Evolutionary conservation across 64 coral and sea anemone species (phyloP), one percentile per base, ranked within the genome.

Genomic region (Montipora capricornis): DNA sequence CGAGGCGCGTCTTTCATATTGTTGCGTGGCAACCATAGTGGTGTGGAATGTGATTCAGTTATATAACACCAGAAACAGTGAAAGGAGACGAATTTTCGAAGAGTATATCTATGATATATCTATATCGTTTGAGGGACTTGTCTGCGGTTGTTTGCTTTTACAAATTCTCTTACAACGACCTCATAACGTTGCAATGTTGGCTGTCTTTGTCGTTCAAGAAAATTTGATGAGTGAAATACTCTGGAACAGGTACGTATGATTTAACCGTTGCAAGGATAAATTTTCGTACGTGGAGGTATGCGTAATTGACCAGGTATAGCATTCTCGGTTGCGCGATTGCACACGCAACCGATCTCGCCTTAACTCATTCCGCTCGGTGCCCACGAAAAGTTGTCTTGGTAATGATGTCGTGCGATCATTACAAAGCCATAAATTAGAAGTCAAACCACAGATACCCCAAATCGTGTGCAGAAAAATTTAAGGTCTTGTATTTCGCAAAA

Each of bases 201-300:
- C 95, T 61, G 66, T 99, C 8, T 94, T 99, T 48, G 92, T 99
- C 26, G 14, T 96, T 73, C 78, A 94, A 78, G 89, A 94, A 80
- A 76, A 93, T 52, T 64, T 92, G 12, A 66, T 95, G 4, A 84
- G 73, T 7, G 87, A 60, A 74, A 60, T 73, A 79, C 48, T 95
- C 0, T 98, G 88, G 91, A 90, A 81, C 68, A 74, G 94, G 97
- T 98, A 79, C 48, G 89, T 4, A 48, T 11, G 14, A 12, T 64
- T 64, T 3, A 37, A 64, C 61, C 61, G 13, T 64, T 64, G 52
- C 0, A 55, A 10, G 52, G 10, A 55, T 55, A 55, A 55, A 6
- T 55, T 55, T 0, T 55, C 52, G 52, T 10, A 1, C 0, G 52
- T 55, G 52, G 37, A 37, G 37, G 37, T 37, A 37, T 37, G 1